Conservation (phyloP, 2,113 vertebrate genomes). For the Chiloscyllium plagiosum region DNA sequence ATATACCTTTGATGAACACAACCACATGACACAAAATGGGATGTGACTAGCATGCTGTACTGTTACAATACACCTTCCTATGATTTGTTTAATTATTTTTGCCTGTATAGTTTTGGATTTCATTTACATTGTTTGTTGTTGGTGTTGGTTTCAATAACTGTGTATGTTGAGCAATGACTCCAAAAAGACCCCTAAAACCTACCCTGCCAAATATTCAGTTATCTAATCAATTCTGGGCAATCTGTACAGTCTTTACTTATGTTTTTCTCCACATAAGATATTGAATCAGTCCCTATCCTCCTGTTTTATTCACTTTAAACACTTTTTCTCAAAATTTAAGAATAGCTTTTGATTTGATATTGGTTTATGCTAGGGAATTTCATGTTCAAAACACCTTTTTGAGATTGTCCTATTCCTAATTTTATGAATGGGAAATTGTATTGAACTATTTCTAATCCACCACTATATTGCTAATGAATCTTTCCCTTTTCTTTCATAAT, state of each 20-base stretch:
- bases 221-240: background rate
- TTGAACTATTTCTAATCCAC: too few species aligned
- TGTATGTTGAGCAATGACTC: background rate
- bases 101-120: background rate
- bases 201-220: background rate
- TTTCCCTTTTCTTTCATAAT: too few species aligned
- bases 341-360: too few species aligned
- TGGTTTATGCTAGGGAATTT: too few species aligned
- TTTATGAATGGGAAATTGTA: too few species aligned
- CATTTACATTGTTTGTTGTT: background rate
- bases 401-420: too few species aligned
- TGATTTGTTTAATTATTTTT: background rate
- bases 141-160: background rate
- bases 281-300: background rate
- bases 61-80: background rate
- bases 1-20: background rate
- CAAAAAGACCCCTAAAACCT: background rate
- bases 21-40: background rate
- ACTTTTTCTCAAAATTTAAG: background rate
- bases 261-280: background rate
- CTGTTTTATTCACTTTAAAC: background rate
- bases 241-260: background rate
- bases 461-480: too few species aligned
- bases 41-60: background rate
- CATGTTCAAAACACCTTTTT: too few species aligned